Conservation (phyloP, 2,113 vertebrate genomes). For the Gorsachius goisagi region DNA sequence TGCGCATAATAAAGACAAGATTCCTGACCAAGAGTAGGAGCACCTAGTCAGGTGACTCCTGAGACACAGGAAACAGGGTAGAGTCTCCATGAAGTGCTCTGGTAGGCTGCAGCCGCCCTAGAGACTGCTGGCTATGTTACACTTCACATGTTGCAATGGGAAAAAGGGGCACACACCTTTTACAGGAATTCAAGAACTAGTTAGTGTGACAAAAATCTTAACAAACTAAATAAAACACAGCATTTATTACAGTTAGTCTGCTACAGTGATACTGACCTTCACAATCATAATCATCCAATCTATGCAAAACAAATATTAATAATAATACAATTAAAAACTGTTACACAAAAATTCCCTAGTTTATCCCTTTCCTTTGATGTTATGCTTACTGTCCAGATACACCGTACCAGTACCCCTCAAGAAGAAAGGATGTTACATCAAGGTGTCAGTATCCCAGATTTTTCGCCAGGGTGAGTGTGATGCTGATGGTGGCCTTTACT, state of each 20-base stretch:
- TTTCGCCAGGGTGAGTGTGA: neutral
- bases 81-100: neutral
- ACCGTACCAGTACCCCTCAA: neutral
- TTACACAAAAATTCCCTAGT: neutral
- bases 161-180: accelerated
- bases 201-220: neutral
- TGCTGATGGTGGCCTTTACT: neutral
- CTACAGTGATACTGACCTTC: neutral
- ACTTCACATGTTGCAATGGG: neutral
- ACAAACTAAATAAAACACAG: neutral
- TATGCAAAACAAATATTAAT: neutral
- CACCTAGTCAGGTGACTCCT: neutral
- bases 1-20: neutral
- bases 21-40: neutral
- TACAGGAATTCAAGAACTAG: neutral
- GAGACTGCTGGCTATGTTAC: neutral
- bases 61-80: neutral
- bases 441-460: neutral
- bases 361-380: neutral
- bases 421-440: neutral
- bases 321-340: neutral
- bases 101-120: neutral
- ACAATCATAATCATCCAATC: neutral
- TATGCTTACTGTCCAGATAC: neutral
- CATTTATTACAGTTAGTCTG: neutral